Conservation (phyloP, 1,140 invertebrate genomes). For the Campoletis sonorensis region DNA sequence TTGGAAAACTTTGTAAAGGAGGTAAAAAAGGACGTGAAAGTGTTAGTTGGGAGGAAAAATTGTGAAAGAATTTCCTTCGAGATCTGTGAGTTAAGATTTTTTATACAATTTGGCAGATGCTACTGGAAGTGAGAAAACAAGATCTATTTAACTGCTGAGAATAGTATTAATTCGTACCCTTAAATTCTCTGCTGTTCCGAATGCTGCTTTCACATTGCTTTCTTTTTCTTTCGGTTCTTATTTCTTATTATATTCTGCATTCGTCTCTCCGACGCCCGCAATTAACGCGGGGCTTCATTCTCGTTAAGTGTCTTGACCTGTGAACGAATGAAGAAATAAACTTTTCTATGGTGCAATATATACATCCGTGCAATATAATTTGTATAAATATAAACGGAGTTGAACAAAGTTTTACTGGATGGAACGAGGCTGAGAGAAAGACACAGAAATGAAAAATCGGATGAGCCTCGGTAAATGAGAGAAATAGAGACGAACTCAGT, state of each 20-base stretch:
- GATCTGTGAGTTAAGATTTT: too few species aligned
- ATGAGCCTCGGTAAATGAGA: too few species aligned
- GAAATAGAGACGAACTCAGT: too few species aligned
- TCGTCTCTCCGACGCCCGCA: conserved; percentile 9
- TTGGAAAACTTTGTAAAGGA: too few species aligned
- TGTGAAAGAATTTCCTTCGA: too few species aligned
- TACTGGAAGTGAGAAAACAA: too few species aligned
- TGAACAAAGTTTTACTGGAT: not conserved
- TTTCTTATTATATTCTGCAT: not conserved
- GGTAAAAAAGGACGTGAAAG: too few species aligned
- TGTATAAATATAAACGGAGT: not conserved
- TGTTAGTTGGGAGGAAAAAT: too few species aligned
- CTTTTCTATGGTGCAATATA: conserved; percentile 2
- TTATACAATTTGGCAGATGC: too few species aligned
- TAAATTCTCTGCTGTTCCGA: too few species aligned
- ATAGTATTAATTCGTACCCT: too few species aligned
- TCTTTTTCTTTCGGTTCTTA: not conserved
- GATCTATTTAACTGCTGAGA: too few species aligned
- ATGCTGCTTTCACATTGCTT: not conserved
- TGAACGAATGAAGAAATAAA: not conserved
- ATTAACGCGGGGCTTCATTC: conserved; percentile 24
- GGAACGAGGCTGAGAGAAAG: conserved; percentile 52
- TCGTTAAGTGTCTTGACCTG: conserved; percentile 26
- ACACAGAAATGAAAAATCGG: conserved; percentile 25
- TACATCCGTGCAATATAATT: not conserved